Evolutionary conservation across 1,140 invertebrate genomes (phyloP), one percentile per base, ranked within the genome.

Genomic region (Samia ricini): DNA sequence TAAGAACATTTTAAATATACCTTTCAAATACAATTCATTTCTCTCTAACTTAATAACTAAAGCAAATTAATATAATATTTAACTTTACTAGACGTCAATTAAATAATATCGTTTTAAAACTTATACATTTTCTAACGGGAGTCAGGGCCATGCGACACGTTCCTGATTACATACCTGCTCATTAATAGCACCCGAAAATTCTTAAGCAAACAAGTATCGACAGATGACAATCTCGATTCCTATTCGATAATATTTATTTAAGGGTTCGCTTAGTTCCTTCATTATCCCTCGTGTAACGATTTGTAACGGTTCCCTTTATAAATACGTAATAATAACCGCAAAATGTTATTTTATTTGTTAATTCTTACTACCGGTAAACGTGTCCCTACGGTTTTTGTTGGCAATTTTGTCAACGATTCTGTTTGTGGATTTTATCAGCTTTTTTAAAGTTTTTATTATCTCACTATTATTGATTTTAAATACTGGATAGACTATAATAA

Each of bases 131-230:
- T 4, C 33, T 42, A 42, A 0, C 3, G 7, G 26, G 10, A 15
- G 33, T 42, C 33, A 4, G 10, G 33, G 10, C 20, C 21, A 15
- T 4, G 1, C 51, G 22, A 22, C 12, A 2, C 19, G n/a, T 57
- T 4, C 20, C 29, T 21, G 33, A 33, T 5, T 57, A 19, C 24
- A 18, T 33, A 18, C 56, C 26, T 57, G 56, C 20, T 18, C 56
- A 68, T 65, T 73, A 66, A 60, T 75, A 15, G 33, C 33, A 36
- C 26, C 29, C 66, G 63, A 75, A 65, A 77, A 81, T 68, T 62
- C 56, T 72, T 74, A 76, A 76, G 63, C 71, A 77, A 82, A 82
- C 77, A 76, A 69, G 68, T 77, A 77, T 83, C 69, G 74, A 74
- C 81, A 81, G 77, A 81, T 86, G 81, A 80, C 76, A 79, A 64